Conservation (phyloP, 2,888 invertebrate species). For the Leucania comma region DNA sequence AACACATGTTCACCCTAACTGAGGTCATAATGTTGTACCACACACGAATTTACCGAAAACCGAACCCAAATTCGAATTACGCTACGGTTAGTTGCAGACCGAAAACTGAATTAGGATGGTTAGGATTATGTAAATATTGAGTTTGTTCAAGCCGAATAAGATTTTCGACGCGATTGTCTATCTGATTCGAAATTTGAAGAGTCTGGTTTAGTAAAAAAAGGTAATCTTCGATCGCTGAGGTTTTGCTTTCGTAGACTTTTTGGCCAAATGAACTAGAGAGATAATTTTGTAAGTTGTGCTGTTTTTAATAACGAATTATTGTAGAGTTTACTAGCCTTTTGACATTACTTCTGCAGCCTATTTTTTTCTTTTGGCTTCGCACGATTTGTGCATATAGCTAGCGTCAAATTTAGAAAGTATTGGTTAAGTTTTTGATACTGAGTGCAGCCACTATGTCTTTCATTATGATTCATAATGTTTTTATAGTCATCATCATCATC, state of each 20-base stretch:
- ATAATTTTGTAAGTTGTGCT: slow-evolving; percentile 19
- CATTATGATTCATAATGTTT: no score
- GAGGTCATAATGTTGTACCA: slow-evolving; percentile 37
- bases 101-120: slow-evolving; percentile 55
- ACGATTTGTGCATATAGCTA: no score
- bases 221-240: slow-evolving; percentile 30
- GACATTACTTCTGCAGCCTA: no score
- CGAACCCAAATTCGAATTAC: slow-evolving; percentile 52
- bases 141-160: slow-evolving; percentile 48
- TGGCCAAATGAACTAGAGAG: slow-evolving; percentile 8
- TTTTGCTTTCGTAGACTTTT: slow-evolving; percentile 17
- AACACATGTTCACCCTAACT: not conserved
- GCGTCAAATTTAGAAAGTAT: no score
- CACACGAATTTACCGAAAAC: slow-evolving; percentile 47
- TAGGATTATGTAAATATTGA: slow-evolving; percentile 56
- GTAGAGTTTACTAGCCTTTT: no score
- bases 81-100: slow-evolving; percentile 45
- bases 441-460: no score
- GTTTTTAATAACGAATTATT: not conserved
- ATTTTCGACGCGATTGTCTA: slow-evolving; percentile 47
- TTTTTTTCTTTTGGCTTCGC: no score
- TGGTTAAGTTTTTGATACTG: no score
- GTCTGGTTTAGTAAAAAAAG: slow-evolving; percentile 35
- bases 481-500: no score
- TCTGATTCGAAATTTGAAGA: slow-evolving; percentile 42